Base-by-base conservation (phyloP, 2,797 vertebrate genomes). In the Myotis myotis region DNA sequence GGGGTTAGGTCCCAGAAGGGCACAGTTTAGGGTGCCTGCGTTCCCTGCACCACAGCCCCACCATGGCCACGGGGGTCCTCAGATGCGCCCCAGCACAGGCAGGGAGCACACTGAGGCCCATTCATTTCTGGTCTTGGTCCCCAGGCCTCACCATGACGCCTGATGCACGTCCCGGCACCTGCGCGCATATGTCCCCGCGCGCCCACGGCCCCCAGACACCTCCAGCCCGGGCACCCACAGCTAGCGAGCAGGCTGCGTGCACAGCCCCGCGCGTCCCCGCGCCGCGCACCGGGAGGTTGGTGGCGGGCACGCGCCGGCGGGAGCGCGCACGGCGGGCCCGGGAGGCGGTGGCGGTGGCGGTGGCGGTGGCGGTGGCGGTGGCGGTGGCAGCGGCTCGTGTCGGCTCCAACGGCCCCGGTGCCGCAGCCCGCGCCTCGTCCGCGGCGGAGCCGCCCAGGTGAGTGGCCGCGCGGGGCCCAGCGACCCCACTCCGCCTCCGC, bases 381-480 rank as follows among this genome's bases (percentile, higher is more conserved):
- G 96, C 83, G 80, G 95, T 25, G 95, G 92, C 64, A 85, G 94
- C 60, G 81, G 96, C 83, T 95, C 41, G 17, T 55, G 86, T 95
- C 64, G 53, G 95, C 94, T 96, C 92, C 84, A 64, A 78, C 76
- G 75, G 95, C 74, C 94, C 91, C 88, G 86, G 86, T 94, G 92
- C 96, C 91, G 96, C 95, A 96, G 95, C 93, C 95, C 91, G 94
- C 75, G 85, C 95, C 87, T 62, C 47, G 93, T 94, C 92, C 87
- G 79, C 95, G 72, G 87, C 92, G 47, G 93, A 97, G 96, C 96
- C 91, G 92, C 95, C 96, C 95, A 96, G 97, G 97, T 97, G 94
- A 97, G 97, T 95, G 91, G 47, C 92, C n/a, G 93, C 47, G 38
- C 38, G 3, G 76, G 76, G 15, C 49, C 60, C 4, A 10, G 84